A percentile compares a stretch with the other conserved stretches of the same genome.
Evolutionary conservation across 2,888 invertebrate species (phyloP).

Genomic region (Andrena haemorrhoa): DNA sequence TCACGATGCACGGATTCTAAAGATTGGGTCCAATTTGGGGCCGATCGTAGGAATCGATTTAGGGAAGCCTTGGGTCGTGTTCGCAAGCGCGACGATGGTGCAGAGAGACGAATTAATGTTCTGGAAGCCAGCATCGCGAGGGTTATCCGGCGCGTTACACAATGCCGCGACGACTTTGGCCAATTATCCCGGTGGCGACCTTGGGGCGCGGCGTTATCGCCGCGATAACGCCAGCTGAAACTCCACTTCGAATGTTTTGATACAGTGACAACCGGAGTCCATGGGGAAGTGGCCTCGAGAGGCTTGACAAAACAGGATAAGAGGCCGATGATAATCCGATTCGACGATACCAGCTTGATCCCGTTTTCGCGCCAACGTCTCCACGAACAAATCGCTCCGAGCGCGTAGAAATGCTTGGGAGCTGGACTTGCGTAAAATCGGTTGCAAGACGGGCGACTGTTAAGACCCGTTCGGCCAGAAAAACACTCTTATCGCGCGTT

Average conservation of each 20-base stretch:
- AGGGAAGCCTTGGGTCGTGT: not conserved
- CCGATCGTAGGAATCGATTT: not conserved
- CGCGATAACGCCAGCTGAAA: conserved; percentile 59
- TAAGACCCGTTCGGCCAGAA: not conserved
- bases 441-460: no score
- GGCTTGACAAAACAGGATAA: conserved; percentile 64
- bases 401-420: no score
- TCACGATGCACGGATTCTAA: no score
- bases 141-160: conserved; percentile 55
- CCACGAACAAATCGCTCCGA: not conserved
- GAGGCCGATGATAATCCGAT: conserved; percentile 56
- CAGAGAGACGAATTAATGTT: not conserved
- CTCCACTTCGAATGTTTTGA: conserved; percentile 59
- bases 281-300: conserved; percentile 53
- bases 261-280: conserved; percentile 45
- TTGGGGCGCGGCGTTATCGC: conserved; percentile 56
- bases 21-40: no score
- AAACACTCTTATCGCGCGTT: conserved; percentile 18
- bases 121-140: conserved; percentile 36
- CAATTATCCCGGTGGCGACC: conserved; percentile 60
- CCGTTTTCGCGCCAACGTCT: not conserved
- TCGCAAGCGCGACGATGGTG: not conserved
- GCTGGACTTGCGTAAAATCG: no score
- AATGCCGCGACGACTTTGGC: conserved; percentile 55
- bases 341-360: conserved; percentile 26